phyloP scores from a whole-genome alignment of 1,140 invertebrate genomes.

The Drosophila erecta region DNA sequence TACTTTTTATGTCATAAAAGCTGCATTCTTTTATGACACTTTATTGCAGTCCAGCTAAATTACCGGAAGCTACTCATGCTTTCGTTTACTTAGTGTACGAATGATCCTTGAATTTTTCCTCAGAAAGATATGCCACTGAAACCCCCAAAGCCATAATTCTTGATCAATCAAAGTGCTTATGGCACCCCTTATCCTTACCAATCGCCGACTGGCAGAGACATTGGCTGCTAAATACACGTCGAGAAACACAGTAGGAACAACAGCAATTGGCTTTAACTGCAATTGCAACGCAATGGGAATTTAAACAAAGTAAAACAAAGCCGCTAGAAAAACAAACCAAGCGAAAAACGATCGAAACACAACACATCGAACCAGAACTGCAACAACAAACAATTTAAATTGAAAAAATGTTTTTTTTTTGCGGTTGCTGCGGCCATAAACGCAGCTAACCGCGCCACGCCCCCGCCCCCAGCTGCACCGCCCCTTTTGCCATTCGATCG shows the following conservation, averaged over 20 bases:
- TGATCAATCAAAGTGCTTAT: background rate
- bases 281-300: conserved; percentile 55
- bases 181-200: conserved; percentile 36
- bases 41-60: too few species aligned
- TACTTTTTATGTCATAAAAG: too few species aligned
- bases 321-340: conserved; percentile 18
- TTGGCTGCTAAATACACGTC: conserved; percentile 49
- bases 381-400: conserved; percentile 67
- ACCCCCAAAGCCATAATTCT: background rate
- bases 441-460: conserved; percentile 21
- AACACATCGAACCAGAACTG: conserved; percentile 53
- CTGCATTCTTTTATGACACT: too few species aligned
- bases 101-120: too few species aligned
- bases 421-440: conserved; percentile 48
- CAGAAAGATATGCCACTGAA: background rate
- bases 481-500: conserved; percentile 12
- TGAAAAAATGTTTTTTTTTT: conserved; percentile 66
- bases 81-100: too few species aligned
- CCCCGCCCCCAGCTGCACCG: conserved; percentile 1
- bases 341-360: conserved; percentile 30
- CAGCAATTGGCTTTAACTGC: conserved; percentile 56
- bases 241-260: conserved; percentile 31
- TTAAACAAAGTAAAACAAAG: conserved; percentile 41
- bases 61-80: too few species aligned
- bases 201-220: conserved; percentile 44